A percentile compares a stretch with the other conserved stretches of the same genome.
Conservation (phyloP, 2,888 invertebrate species). For the Antheraea yamamai region DNA sequence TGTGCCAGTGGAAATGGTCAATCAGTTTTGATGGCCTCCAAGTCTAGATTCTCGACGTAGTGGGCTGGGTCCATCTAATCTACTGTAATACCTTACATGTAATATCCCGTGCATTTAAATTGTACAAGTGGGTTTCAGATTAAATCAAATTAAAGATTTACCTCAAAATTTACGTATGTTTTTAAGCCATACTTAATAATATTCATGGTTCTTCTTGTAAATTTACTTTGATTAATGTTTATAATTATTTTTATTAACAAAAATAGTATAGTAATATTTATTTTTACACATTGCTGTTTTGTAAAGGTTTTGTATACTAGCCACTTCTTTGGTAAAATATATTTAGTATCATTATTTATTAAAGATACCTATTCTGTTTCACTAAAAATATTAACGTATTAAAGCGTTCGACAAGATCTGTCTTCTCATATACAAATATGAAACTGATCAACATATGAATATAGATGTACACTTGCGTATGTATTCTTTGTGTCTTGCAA, state of each 20-base stretch:
- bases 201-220: neutral
- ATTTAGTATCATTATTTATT: neutral
- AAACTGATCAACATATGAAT: neutral
- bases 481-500: conserved; percentile 11
- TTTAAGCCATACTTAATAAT: neutral
- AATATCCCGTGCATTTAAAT: conserved; percentile 14
- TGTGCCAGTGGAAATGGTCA: conserved; percentile 69
- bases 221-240: neutral
- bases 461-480: conserved; percentile 5
- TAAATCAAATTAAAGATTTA: neutral
- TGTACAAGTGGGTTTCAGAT: conserved; percentile 13
- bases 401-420: neutral
- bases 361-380: neutral
- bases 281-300: neutral
- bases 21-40: conserved; percentile 73
- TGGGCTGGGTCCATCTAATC: conserved; percentile 48
- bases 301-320: neutral
- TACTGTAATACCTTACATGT: conserved; percentile 10
- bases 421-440: neutral
- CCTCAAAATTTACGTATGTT: neutral
- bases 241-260: neutral
- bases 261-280: neutral
- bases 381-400: neutral
- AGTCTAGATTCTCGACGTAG: conserved; percentile 63
- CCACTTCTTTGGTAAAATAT: neutral